phyloP scores from a whole-genome alignment of 2,113 vertebrate species.

The Anas platyrhynchos region DNA sequence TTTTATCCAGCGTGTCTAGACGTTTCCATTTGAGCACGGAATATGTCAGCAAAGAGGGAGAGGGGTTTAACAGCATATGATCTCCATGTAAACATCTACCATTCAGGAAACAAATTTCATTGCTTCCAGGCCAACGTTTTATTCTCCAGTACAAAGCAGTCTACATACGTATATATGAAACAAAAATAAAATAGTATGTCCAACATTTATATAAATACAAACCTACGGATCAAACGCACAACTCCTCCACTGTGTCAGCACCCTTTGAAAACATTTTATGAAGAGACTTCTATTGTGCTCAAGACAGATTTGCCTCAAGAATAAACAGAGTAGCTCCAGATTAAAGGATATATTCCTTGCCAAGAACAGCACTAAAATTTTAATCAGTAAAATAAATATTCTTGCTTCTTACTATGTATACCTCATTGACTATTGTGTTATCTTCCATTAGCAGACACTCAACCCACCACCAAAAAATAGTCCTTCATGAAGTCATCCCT shows the following conservation, averaged over 20 bases:
- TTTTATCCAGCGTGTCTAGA: constrained; percentile 3
- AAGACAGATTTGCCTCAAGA: constrained; percentile 56
- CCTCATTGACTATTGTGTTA: constrained; percentile 55
- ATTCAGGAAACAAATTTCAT: constrained; percentile 13
- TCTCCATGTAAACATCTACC: constrained; percentile 31
- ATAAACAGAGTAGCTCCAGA: constrained; percentile 62
- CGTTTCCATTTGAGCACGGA: constrained; percentile 4
- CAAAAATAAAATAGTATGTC: constrained; percentile 45
- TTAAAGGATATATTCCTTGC: constrained; percentile 61
- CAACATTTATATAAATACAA: constrained; percentile 44
- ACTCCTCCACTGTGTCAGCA: constrained; percentile 34
- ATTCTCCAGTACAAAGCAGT: constrained; percentile 40
- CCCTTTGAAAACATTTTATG: constrained; percentile 29
- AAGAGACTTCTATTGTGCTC: constrained; percentile 50
- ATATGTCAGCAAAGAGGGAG: background rate
- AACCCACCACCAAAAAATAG: background rate
- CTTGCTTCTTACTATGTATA: constrained; percentile 47
- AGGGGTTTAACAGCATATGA: constrained; percentile 6
- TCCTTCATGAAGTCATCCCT: constrained; percentile 27
- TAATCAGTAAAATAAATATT: constrained; percentile 68
- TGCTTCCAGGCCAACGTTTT: constrained; percentile 24
- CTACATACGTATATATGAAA: background rate
- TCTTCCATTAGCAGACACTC: constrained; percentile 1
- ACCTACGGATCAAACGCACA: constrained; percentile 26
- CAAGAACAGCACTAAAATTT: constrained; percentile 67